Conservation (phyloP, 2,113 vertebrate genomes). For the Galemys pyrenaicus region DNA sequence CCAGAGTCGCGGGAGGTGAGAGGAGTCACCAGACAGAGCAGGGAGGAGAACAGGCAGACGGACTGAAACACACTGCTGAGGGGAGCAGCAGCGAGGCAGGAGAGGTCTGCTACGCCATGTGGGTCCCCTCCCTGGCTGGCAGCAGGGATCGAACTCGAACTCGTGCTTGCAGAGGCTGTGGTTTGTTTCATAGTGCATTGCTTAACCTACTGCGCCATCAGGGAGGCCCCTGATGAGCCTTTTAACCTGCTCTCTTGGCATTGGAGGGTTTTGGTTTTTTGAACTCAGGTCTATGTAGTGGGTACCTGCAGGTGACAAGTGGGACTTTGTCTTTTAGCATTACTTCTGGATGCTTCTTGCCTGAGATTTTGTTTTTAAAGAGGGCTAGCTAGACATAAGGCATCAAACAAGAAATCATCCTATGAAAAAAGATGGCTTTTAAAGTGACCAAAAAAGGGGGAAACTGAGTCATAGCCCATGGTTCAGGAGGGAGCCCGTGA, state of each 20-base stretch:
- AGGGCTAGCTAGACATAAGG: background rate
- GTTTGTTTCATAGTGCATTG: no score
- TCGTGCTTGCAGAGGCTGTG: no score
- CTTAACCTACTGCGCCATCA: no score
- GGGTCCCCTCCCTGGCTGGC: no score
- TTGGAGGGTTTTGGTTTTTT: background rate
- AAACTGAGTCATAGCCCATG: background rate
- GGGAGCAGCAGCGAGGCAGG: no score
- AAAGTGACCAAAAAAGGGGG: background rate
- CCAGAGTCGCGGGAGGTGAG: no score
- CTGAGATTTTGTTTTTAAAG: background rate
- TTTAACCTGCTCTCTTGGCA: background rate
- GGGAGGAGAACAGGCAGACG: no score
- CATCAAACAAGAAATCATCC: background rate
- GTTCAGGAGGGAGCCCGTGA: rapidly evolving
- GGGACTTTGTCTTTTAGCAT: background rate
- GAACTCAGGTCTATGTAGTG: background rate
- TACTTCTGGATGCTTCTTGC: background rate
- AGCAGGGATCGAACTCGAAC: no score
- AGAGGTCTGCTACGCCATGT: no score
- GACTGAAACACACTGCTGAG: no score
- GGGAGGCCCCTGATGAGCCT: no score
- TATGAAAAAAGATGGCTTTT: background rate
- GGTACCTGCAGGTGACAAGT: background rate
- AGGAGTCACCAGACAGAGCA: no score